Conservation (phyloP, 2,888 invertebrate genomes). For the Eustalomyia histrio region DNA sequence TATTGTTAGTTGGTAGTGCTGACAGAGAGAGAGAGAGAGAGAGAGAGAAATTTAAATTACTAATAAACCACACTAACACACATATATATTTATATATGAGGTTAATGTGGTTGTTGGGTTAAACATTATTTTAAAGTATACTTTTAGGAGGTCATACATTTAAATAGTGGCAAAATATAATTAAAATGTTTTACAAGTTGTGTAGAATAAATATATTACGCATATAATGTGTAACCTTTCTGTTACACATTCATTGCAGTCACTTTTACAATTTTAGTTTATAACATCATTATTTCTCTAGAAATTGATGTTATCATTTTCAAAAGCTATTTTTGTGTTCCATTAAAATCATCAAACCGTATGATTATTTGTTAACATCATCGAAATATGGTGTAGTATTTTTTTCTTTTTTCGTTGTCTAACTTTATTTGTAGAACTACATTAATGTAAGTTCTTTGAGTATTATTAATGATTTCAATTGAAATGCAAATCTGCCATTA, state of each 20-base stretch:
- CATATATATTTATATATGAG: background rate
- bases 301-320: background rate
- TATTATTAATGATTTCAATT: constrained; percentile 53
- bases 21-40: background rate
- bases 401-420: background rate
- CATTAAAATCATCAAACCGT: constrained; percentile 25
- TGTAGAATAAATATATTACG: too few species aligned
- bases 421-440: background rate
- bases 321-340: background rate
- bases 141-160: background rate
- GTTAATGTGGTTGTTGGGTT: background rate
- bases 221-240: too few species aligned
- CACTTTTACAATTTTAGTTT: background rate
- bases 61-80: background rate
- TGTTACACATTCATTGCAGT: background rate
- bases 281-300: background rate
- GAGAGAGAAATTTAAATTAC: constrained; percentile 1
- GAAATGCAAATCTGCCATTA: constrained; percentile 48
- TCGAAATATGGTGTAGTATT: background rate
- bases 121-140: background rate
- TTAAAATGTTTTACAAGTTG: too few species aligned
- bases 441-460: background rate
- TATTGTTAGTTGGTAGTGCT: constrained; percentile 13
- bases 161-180: background rate
- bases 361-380: constrained; percentile 46